Percentiles rank a stretch among this genome's conserved stretches.
Conservation (phyloP, 2,888 invertebrate genomes). For the Anoplius nigerrimus region DNA sequence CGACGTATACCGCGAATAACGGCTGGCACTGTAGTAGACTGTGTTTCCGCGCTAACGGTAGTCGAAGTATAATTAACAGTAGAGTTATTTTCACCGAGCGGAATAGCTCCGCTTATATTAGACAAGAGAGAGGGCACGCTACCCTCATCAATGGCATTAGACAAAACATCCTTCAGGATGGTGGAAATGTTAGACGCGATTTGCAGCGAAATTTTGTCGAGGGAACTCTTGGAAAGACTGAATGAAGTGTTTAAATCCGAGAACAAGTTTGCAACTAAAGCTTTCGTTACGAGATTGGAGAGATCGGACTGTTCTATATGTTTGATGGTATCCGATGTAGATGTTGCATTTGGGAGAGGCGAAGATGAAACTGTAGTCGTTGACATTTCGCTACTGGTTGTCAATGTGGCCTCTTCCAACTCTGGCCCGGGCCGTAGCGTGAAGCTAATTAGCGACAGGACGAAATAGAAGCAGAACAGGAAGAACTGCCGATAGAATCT, state of each 20-base stretch:
- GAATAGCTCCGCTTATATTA: too few relatives aligned
- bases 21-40: neutral
- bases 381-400: slow-evolving; percentile 10
- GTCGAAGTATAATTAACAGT: too few relatives aligned
- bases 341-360: slow-evolving; percentile 30
- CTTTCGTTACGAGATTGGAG: slow-evolving; percentile 55
- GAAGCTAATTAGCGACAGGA: slow-evolving; percentile 91
- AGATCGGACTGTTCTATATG: slow-evolving; percentile 40
- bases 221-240: slow-evolving; percentile 48
- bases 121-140: neutral
- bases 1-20: slow-evolving; percentile 9
- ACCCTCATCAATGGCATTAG: slow-evolving; percentile 15
- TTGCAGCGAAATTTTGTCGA: slow-evolving; percentile 57
- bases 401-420: neutral
- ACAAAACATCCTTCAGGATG: slow-evolving; percentile 52
- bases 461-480: slow-evolving; percentile 92
- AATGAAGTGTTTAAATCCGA: slow-evolving; percentile 49
- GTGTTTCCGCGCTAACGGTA: neutral
- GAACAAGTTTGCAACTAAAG: slow-evolving; percentile 57
- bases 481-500: slow-evolving; percentile 96
- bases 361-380: slow-evolving; percentile 24
- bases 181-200: slow-evolving; percentile 60
- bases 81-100: too few relatives aligned
- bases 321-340: slow-evolving; percentile 45
- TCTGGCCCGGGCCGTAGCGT: slow-evolving; percentile 90